These are phyloP conservation scores for Pseudorhiza aurosa DNA, from an alignment of 30 jellyfish, hydroid and myxozoan genomes.

Conservation along the genomic window DNA sequence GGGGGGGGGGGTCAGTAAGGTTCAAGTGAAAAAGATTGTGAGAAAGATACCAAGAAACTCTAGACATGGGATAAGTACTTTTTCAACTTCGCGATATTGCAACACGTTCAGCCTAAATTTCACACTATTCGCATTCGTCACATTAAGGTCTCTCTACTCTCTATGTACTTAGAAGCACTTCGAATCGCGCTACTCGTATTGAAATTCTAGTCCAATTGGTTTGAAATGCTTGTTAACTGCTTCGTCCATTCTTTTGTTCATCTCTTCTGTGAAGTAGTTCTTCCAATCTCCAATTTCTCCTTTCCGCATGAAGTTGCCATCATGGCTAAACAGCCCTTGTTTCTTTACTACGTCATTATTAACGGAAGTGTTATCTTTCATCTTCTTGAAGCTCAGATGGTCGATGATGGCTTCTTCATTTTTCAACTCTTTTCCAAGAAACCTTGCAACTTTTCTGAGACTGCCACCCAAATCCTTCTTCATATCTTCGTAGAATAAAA, in stretches of 20 bases:
- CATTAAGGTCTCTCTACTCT: no score
- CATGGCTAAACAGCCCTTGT: not conserved
- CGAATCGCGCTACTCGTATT: slow-evolving; percentile 4
- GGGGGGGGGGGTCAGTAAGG: no score
- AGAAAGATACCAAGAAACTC: no score
- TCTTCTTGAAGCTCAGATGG: slow-evolving; percentile 11
- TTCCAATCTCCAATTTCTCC: slow-evolving; percentile 18
- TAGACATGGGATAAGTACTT: no score
- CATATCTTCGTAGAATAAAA: slow-evolving; percentile 32
- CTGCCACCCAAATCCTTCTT: slow-evolving; percentile 14
- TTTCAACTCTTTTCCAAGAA: not conserved
- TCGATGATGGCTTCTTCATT: slow-evolving; percentile 10
- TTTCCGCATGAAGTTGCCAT: slow-evolving; percentile 9
- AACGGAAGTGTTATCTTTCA: slow-evolving; percentile 9
- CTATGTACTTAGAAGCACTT: no score
- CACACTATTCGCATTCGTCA: no score
- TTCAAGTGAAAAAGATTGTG: no score
- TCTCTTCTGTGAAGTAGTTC: slow-evolving; percentile 16
- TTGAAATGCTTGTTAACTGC: not conserved
- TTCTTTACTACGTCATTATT: no score
- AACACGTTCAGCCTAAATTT: no score
- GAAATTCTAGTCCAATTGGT: slow-evolving; percentile 36
- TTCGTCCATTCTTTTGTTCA: slow-evolving; percentile 16
- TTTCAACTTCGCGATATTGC: no score
- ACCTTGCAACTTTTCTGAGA: slow-evolving; percentile 25